phyloP scores from a whole-genome alignment of 2,797 vertebrate genomes.

The Oreochromis mossambicus region DNA sequence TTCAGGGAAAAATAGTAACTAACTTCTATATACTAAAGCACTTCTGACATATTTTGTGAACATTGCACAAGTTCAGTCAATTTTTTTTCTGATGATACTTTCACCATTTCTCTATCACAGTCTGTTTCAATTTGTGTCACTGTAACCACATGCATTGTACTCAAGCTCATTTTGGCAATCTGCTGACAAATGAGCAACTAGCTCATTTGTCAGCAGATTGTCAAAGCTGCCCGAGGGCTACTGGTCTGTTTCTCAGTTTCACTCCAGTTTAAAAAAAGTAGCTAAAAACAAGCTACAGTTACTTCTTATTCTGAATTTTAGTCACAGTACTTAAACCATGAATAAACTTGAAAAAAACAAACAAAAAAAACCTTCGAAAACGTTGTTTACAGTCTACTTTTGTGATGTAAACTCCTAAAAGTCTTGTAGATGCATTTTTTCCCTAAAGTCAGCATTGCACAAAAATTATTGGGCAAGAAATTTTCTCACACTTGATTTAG shows the following conservation, averaged over 20 bases:
- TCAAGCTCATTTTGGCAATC: background rate
- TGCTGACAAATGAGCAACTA: background rate
- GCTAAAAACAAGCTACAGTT: background rate
- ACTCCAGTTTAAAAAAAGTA: background rate
- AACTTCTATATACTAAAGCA: background rate
- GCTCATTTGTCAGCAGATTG: background rate
- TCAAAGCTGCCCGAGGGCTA: background rate
- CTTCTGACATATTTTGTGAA: background rate
- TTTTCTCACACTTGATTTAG: slow-evolving; percentile 31
- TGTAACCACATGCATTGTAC: background rate
- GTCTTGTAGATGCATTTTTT: background rate
- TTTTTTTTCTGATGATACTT: background rate
- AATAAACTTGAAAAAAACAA: background rate
- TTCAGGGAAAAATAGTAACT: background rate
- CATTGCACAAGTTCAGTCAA: background rate
- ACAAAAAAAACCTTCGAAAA: fast-evolving
- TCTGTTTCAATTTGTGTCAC: background rate
- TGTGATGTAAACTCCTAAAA: background rate
- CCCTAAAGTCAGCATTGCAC: slow-evolving; percentile 7
- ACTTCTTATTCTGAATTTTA: background rate
- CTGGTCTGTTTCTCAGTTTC: background rate
- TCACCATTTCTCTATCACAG: background rate
- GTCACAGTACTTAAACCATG: background rate
- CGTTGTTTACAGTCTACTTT: background rate
- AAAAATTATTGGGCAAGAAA: slow-evolving; percentile 15